phyloP scores from a whole-genome alignment of 2,797 vertebrate species.

The Falco concolor region DNA sequence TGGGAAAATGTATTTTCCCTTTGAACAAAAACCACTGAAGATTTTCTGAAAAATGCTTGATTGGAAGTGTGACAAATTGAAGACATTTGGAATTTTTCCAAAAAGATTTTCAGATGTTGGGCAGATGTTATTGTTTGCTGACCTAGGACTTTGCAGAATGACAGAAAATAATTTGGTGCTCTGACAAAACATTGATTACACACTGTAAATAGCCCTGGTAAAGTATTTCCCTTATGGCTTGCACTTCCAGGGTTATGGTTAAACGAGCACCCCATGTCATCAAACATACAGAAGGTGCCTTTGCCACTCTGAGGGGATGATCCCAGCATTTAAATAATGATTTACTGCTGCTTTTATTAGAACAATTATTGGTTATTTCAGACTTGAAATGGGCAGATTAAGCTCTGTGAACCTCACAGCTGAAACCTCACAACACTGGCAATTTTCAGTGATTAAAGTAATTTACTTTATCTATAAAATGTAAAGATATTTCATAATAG shows the following conservation, averaged over 20 bases:
- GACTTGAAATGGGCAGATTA: constrained; percentile 51
- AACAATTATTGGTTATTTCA: constrained; percentile 75
- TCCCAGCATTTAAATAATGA: constrained; percentile 68
- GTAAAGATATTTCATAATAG: constrained; percentile 64
- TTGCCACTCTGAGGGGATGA: constrained; percentile 59
- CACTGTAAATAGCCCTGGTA: not conserved
- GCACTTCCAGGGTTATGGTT: constrained; percentile 28
- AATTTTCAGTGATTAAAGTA: constrained; percentile 60
- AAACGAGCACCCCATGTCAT: constrained; percentile 48
- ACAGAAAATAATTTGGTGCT: constrained; percentile 20
- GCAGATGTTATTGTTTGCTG: constrained; percentile 48
- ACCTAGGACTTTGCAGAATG: constrained; percentile 34
- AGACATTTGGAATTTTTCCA: constrained; percentile 30
- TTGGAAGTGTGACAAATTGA: not conserved
- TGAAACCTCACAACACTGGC: constrained; percentile 58
- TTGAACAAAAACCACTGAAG: constrained; percentile 32
- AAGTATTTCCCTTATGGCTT: constrained; percentile 26
- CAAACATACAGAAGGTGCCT: constrained; percentile 50
- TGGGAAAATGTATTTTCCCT: not conserved
- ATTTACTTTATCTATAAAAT: constrained; percentile 72
- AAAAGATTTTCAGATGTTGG: constrained; percentile 41
- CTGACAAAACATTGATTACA: constrained; percentile 45
- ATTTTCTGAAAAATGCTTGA: constrained; percentile 19
- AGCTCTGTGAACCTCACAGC: constrained; percentile 49
- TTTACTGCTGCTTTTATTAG: constrained; percentile 71